These are phyloP conservation scores for Caenorhabditis briggsae DNA, from an alignment of 1,140 invertebrate species.

Conservation along the genomic window DNA sequence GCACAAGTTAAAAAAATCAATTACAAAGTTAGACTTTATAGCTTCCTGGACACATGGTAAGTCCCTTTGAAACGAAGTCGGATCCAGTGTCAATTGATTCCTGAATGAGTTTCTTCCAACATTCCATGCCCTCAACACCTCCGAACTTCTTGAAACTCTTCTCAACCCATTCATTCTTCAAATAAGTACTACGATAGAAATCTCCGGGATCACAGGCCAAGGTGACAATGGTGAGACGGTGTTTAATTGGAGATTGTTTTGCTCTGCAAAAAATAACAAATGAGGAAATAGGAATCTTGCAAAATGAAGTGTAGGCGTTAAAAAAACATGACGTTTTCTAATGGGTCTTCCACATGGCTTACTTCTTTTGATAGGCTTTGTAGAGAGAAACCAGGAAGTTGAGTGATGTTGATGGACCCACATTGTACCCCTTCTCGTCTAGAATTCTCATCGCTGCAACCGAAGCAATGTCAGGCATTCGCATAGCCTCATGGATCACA, in stretches of 20 bases:
- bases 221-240: slow-evolving; percentile 65
- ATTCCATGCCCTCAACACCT: slow-evolving; percentile 51
- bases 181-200: slow-evolving; percentile 70
- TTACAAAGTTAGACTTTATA: background rate
- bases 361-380: slow-evolving; percentile 63
- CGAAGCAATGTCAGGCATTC: slow-evolving; percentile 71
- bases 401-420: slow-evolving; percentile 70
- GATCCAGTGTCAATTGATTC: slow-evolving; percentile 57
- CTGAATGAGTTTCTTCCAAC: slow-evolving; percentile 61
- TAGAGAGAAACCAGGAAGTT: slow-evolving; percentile 71
- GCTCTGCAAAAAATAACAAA: slow-evolving; percentile 55
- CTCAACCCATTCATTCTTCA: slow-evolving; percentile 70
- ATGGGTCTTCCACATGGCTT: background rate
- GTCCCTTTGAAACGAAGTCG: slow-evolving; percentile 60
- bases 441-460: slow-evolving; percentile 70
- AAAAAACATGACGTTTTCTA: background rate
- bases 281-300: background rate
- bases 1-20: background rate
- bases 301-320: slow-evolving; percentile 5
- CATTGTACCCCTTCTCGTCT: slow-evolving; percentile 61
- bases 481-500: slow-evolving; percentile 71
- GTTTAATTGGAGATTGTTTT: slow-evolving; percentile 13
- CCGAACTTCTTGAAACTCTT: slow-evolving; percentile 66
- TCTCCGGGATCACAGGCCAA: slow-evolving; percentile 67
- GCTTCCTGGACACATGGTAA: slow-evolving; percentile 31